These are phyloP conservation scores for Apodemia mormo DNA, from an alignment of 2,888 invertebrate genomes.

Conservation along the genomic window DNA sequence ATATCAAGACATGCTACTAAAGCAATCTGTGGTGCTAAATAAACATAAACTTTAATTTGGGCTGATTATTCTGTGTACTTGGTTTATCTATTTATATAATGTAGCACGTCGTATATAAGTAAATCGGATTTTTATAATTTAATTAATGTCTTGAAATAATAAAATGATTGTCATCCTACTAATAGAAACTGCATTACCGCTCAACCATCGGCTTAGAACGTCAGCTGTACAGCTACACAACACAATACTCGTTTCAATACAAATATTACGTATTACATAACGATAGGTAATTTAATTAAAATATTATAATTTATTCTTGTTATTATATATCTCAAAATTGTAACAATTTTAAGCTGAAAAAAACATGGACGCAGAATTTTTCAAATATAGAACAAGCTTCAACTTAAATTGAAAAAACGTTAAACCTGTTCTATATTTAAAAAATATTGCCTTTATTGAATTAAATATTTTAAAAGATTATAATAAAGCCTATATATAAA, in stretches of 20 bases:
- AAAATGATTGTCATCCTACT: constrained; percentile 43
- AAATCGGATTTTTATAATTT: neutral
- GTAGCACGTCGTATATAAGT: neutral
- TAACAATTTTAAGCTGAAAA: too few relatives aligned
- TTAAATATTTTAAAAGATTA: too few relatives aligned
- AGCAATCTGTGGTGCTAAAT: too few relatives aligned
- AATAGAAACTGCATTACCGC: constrained; percentile 53
- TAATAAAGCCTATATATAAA: too few relatives aligned
- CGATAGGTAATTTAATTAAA: neutral
- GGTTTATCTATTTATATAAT: neutral
- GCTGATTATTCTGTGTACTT: neutral
- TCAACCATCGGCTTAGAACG: constrained; percentile 22
- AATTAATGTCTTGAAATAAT: constrained; percentile 9
- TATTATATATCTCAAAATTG: neutral
- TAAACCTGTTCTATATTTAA: too few relatives aligned
- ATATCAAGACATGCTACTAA: too few relatives aligned
- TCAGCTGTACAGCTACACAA: neutral
- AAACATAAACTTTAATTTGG: too few relatives aligned
- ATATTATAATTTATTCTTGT: neutral
- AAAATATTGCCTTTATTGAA: too few relatives aligned
- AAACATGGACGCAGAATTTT: too few relatives aligned
- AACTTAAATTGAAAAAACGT: too few relatives aligned
- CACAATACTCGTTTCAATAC: neutral
- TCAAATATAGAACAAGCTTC: too few relatives aligned
- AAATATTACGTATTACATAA: neutral